Percentiles rank a stretch among this genome's conserved stretches.
Evolutionary conservation across 37 sponge, comb jelly and placozoan genomes (phyloP).

Genomic region (Spongilla lacustris): DNA sequence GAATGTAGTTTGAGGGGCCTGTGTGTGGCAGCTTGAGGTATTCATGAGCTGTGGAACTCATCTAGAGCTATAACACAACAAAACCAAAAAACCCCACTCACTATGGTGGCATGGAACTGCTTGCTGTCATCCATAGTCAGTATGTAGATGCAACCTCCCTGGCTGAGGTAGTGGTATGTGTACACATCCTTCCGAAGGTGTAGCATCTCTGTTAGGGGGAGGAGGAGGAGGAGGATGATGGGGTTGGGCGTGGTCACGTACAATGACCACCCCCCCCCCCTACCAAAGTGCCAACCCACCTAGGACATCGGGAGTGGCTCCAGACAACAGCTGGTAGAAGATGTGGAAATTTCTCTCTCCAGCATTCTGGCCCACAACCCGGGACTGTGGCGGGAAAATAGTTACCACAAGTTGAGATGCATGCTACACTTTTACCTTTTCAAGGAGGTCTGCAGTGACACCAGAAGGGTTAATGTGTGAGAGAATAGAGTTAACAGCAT

Average conservation of each 20-base stretch:
- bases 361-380: conserved; percentile 65
- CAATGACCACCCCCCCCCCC: background rate
- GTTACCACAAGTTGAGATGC: too few relatives aligned
- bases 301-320: conserved; percentile 57
- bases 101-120: conserved; percentile 61
- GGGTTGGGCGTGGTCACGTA: background rate
- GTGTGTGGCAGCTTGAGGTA: background rate
- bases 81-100: conserved; percentile 38
- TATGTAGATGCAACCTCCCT: conserved; percentile 52
- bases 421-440: conserved; percentile 22
- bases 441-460: conserved; percentile 31
- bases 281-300: conserved; percentile 49
- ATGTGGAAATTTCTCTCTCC: conserved; percentile 95
- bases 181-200: conserved; percentile 51
- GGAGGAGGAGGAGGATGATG: background rate
- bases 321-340: conserved; percentile 83
- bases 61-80: background rate
- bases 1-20: too few relatives aligned
- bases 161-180: conserved; percentile 53
- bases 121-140: conserved; percentile 58
- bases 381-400: conserved; percentile 52
- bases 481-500: too few relatives aligned
- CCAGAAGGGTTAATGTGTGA: background rate
- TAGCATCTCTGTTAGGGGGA: conserved; percentile 56
- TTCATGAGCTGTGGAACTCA: background rate